These are phyloP conservation scores for Gorsachius magnificus DNA, from an alignment of 2,797 vertebrate species.

Conservation along the genomic window DNA sequence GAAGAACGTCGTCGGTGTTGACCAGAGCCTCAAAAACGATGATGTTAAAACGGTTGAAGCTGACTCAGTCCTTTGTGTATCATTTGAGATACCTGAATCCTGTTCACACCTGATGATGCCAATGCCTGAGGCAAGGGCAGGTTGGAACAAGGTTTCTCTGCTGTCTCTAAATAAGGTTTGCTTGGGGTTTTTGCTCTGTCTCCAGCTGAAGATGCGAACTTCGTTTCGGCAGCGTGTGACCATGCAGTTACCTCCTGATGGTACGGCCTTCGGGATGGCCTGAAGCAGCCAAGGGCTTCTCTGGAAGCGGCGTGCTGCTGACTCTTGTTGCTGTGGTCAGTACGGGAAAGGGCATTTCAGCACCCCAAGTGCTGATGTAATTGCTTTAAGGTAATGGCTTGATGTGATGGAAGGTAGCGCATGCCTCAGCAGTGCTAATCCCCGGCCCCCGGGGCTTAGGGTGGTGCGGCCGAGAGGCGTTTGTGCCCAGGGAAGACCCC, in stretches of 20 bases:
- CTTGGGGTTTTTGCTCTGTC: not conserved
- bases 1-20: not conserved
- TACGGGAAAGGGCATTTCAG: not conserved
- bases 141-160: conserved; percentile 31
- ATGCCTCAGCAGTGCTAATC: fast-evolving
- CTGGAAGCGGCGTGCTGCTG: not conserved
- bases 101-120: conserved; percentile 41
- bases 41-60: not conserved
- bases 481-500: not conserved
- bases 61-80: conserved; percentile 18
- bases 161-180: not conserved
- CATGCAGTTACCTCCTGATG: conserved; percentile 6
- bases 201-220: not conserved
- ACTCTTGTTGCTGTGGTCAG: not conserved
- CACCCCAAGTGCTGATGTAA: not conserved
- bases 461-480: fast-evolving
- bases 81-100: conserved; percentile 50
- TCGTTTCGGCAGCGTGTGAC: conserved; percentile 51
- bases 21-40: not conserved
- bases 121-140: conserved; percentile 31
- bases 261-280: not conserved
- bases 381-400: not conserved
- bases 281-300: not conserved
- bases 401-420: not conserved
- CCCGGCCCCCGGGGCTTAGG: fast-evolving